phyloP scores from a whole-genome alignment of 2,888 invertebrate species.

The Labia minor region DNA sequence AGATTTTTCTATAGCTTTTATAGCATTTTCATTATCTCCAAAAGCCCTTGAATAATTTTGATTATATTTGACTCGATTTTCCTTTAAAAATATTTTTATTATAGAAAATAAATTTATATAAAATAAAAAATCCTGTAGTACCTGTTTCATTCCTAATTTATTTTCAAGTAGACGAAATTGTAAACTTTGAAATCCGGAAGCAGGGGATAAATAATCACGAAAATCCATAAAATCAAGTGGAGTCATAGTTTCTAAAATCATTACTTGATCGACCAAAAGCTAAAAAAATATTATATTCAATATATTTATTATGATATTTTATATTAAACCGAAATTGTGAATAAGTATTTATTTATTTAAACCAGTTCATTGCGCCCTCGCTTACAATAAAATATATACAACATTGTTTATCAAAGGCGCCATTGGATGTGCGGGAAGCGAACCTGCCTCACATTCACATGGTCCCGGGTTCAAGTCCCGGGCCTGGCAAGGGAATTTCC shows the following conservation, averaged over 20 bases:
- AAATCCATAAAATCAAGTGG: conserved; percentile 98
- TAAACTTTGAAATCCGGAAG: conserved; percentile 95
- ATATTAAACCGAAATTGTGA: too few relatives aligned
- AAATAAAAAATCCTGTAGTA: conserved; percentile 27
- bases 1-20: conserved; percentile 49
- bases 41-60: conserved; percentile 83
- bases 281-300: conserved; percentile 38
- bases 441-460: too few relatives aligned
- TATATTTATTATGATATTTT: conserved; percentile 9
- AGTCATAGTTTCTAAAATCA: conserved; percentile 97
- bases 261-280: conserved; percentile 93
- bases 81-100: conserved; percentile 39
- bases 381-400: too few relatives aligned
- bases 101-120: neutral
- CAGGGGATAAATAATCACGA: conserved; percentile 80
- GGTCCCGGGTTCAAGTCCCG: too few relatives aligned
- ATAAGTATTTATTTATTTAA: too few relatives aligned
- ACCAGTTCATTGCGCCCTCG: too few relatives aligned
- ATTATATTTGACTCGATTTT: conserved; percentile 85
- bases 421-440: too few relatives aligned
- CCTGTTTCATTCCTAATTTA: conserved; percentile 56
- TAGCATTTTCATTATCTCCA: conserved; percentile 56
- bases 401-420: too few relatives aligned
- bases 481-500: too few relatives aligned
- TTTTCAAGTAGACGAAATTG: conserved; percentile 95